A percentile compares a stretch with the other conserved stretches of the same genome.
phyloP scores from a whole-genome alignment of 2,888 invertebrate species.

The Patella depressa region DNA sequence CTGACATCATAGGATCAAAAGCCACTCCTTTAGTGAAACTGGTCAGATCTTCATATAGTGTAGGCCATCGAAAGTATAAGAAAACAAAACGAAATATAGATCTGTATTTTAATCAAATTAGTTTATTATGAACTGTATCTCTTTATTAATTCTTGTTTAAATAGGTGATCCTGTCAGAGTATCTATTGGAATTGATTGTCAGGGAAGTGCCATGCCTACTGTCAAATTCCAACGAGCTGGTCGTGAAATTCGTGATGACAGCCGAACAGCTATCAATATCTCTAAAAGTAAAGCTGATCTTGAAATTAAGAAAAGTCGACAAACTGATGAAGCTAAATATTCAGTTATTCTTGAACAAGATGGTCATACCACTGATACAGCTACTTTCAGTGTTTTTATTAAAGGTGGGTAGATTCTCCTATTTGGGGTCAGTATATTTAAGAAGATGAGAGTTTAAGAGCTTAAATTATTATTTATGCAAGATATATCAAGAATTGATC shows the following conservation, averaged over 20 bases:
- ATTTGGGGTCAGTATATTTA: too few species aligned
- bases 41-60: too few species aligned
- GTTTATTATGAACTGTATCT: background rate
- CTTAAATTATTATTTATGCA: too few species aligned
- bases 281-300: constrained; percentile 82
- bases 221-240: constrained; percentile 91
- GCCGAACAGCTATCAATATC: constrained; percentile 77
- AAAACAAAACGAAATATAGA: too few species aligned
- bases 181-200: constrained; percentile 80
- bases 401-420: constrained; percentile 78
- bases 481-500: too few species aligned
- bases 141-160: background rate
- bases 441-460: too few species aligned
- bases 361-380: constrained; percentile 87
- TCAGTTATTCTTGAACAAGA: constrained; percentile 94
- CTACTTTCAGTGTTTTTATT: constrained; percentile 95
- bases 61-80: too few species aligned
- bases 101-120: too few species aligned
- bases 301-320: constrained; percentile 95
- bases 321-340: constrained; percentile 97
- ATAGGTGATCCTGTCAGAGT: constrained; percentile 58
- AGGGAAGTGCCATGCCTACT: constrained; percentile 94
- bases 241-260: constrained; percentile 94
- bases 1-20: too few species aligned
- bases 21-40: too few species aligned